Evolutionary conservation across 92 coral and sea anemone genomes (phyloP).

Genomic region (Epizoanthus stellaris): DNA sequence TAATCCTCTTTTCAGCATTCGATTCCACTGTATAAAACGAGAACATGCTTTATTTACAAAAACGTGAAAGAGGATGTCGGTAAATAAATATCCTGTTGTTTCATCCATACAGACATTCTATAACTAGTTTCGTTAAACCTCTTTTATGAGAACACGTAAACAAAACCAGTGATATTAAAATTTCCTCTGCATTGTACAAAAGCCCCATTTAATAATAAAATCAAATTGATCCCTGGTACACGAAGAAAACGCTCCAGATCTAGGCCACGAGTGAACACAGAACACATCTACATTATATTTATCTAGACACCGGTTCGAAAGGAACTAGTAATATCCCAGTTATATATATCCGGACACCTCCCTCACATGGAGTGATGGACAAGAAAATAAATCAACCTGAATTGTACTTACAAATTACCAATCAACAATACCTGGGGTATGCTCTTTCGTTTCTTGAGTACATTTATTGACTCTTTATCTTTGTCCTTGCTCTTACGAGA

Average conservation of each 20-base stretch:
- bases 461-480: slow-evolving; percentile 20
- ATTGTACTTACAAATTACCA: neutral
- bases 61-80: slow-evolving; percentile 15
- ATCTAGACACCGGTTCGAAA: neutral
- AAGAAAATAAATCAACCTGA: neutral
- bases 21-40: slow-evolving; percentile 8
- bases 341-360: slow-evolving; percentile 8
- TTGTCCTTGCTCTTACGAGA: slow-evolving; percentile 37
- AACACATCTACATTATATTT: neutral
- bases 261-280: neutral
- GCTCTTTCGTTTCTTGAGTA: slow-evolving; percentile 36
- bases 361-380: neutral
- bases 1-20: neutral
- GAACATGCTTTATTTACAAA: neutral
- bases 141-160: neutral
- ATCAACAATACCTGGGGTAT: slow-evolving; percentile 26
- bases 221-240: slow-evolving; percentile 12
- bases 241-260: neutral
- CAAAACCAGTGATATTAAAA: neutral
- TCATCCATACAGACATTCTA: neutral
- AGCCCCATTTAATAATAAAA: neutral
- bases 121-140: neutral
- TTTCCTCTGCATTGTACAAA: neutral
- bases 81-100: neutral
- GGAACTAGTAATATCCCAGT: too few relatives aligned